Evolutionary conservation across 2,797 vertebrate genomes (phyloP).

Genomic region (Chaetophractus vellerosus): DNA sequence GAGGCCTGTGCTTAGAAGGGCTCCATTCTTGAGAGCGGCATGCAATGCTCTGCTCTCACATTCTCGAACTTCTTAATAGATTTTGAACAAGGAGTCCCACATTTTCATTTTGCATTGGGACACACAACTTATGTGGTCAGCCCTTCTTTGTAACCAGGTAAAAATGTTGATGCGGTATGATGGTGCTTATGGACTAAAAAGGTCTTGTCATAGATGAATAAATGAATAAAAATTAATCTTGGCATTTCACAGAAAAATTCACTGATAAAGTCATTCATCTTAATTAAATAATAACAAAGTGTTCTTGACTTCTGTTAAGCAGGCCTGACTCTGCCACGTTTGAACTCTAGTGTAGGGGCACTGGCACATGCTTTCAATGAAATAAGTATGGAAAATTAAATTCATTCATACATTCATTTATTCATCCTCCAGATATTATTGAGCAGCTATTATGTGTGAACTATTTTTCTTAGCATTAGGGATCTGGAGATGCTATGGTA

Average conservation of each 20-base stretch:
- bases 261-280: conserved; percentile 63
- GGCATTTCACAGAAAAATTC: conserved; percentile 77
- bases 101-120: not conserved
- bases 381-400: conserved; percentile 46
- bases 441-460: not conserved
- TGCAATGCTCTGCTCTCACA: not conserved
- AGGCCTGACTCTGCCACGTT: not conserved
- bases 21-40: not conserved
- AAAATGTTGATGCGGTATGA: not conserved
- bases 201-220: not conserved
- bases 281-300: conserved; percentile 74
- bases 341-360: not conserved
- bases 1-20: not conserved
- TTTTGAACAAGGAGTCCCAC: not conserved
- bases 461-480: not conserved
- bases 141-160: not conserved
- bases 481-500: not conserved
- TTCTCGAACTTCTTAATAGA: not conserved
- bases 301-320: conserved; percentile 17
- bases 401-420: not conserved
- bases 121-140: not conserved
- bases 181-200: conserved; percentile 1
- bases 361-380: not conserved
- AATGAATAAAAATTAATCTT: conserved; percentile 76
- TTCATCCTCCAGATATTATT: not conserved